Conservation (phyloP, 2,888 invertebrate genomes). For the Dimorphilus gyrociliatus region DNA sequence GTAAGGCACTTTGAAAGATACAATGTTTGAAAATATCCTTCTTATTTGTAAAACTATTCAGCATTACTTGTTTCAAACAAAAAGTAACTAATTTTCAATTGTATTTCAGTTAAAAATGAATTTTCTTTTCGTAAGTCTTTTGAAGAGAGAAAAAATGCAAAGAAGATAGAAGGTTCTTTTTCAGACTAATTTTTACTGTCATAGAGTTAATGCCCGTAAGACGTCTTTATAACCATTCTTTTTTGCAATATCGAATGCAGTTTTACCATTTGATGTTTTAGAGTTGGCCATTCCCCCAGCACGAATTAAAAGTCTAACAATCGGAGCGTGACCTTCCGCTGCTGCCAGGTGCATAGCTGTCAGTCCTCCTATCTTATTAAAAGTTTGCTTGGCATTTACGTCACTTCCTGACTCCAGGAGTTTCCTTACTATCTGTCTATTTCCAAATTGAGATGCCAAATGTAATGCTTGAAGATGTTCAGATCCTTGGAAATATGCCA, state of each 20-base stretch:
- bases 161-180: too few relatives aligned
- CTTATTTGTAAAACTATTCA: too few relatives aligned
- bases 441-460: constrained; percentile 10
- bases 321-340: constrained; percentile 7
- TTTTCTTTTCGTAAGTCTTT: too few relatives aligned
- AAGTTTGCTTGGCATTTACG: constrained; percentile 8
- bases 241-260: constrained; percentile 9
- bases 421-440: constrained; percentile 5
- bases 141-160: too few relatives aligned
- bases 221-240: constrained; percentile 5
- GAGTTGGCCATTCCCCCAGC: constrained; percentile 7
- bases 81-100: too few relatives aligned
- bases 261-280: constrained; percentile 8
- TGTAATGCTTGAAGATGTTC: constrained; percentile 9
- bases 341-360: constrained; percentile 11
- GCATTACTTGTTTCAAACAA: too few relatives aligned
- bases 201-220: too few relatives aligned
- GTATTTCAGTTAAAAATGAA: too few relatives aligned
- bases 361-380: constrained; percentile 8
- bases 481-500: constrained; percentile 9
- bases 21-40: too few relatives aligned
- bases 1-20: too few relatives aligned
- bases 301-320: constrained; percentile 7
- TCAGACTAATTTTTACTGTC: too few relatives aligned
- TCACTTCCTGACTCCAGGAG: constrained; percentile 8